These are phyloP conservation scores for Aricia artaxerxes DNA, from an alignment of 2,888 invertebrate species.

Conservation along the genomic window DNA sequence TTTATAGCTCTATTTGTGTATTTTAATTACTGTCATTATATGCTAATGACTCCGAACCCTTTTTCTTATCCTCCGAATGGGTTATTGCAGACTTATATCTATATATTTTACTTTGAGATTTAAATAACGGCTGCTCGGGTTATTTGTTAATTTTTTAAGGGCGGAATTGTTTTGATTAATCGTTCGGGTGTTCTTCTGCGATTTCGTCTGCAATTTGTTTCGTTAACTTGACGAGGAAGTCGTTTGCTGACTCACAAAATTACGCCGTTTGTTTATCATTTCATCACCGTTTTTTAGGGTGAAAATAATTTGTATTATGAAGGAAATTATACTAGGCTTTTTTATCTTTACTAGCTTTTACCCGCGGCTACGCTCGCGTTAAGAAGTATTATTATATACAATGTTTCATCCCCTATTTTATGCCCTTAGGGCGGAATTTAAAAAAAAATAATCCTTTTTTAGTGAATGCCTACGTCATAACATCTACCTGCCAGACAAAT, in stretches of 20 bases:
- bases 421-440: too few relatives aligned
- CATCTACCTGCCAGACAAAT: too few relatives aligned
- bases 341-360: too few relatives aligned
- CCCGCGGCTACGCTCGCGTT: too few relatives aligned
- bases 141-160: constrained; percentile 63
- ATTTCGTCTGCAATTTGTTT: constrained; percentile 72
- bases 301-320: constrained; percentile 9
- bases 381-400: too few relatives aligned
- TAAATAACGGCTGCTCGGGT: constrained; percentile 69
- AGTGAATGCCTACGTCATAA: too few relatives aligned
- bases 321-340: background rate
- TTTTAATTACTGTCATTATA: constrained; percentile 87
- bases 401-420: too few relatives aligned
- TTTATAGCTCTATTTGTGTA: constrained; percentile 86
- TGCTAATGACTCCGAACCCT: constrained; percentile 81
- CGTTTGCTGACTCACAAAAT: constrained; percentile 65
- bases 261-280: constrained; percentile 52
- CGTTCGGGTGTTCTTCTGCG: constrained; percentile 60
- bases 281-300: constrained; percentile 20
- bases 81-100: constrained; percentile 78
- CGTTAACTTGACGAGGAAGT: constrained; percentile 73
- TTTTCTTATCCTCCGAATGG: constrained; percentile 81
- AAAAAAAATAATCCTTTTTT: too few relatives aligned
- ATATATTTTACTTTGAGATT: constrained; percentile 70
- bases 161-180: constrained; percentile 72